A percentile compares a stretch with the other conserved stretches of the same genome.
phyloP scores from a whole-genome alignment of 2,797 vertebrate genomes.

The Rhinophrynus dorsalis region DNA sequence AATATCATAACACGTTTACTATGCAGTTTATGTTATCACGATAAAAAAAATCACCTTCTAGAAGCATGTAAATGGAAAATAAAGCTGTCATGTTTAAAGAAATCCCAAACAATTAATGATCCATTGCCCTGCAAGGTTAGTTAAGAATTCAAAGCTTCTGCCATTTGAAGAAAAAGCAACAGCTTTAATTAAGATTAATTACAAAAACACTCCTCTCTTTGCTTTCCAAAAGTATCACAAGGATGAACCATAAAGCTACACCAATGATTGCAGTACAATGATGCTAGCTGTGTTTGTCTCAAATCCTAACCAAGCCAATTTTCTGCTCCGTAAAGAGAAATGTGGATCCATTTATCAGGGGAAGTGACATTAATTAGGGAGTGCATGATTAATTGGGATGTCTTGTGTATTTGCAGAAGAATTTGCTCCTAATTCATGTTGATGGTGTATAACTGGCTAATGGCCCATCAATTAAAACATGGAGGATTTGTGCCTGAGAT shows the following conservation, averaged over 20 bases:
- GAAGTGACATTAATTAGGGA: conserved; percentile 40
- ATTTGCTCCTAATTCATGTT: conserved; percentile 31
- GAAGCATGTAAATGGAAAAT: neutral
- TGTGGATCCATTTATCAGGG: conserved; percentile 30
- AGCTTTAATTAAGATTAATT: conserved; percentile 7
- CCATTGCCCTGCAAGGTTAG: neutral
- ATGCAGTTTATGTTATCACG: neutral
- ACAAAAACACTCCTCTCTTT: neutral
- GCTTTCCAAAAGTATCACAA: neutral
- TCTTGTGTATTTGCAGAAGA: conserved; percentile 26
- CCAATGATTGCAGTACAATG: neutral
- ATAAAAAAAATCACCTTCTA: neutral
- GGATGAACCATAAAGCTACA: neutral
- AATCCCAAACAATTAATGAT: neutral
- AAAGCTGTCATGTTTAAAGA: neutral
- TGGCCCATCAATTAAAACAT: conserved; percentile 21
- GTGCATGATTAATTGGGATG: conserved; percentile 27
- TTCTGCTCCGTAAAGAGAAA: conserved; percentile 24
- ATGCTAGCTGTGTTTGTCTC: conserved; percentile 17
- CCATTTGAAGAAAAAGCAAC: neutral
- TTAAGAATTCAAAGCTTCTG: neutral
- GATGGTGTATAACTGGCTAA: conserved; percentile 26
- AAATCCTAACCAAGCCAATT: conserved; percentile 17
- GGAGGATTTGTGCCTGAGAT: neutral
- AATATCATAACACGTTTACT: neutral